Evolutionary conservation across 1,140 invertebrate genomes (phyloP).

Genomic region (Sitobion miscanthi): DNA sequence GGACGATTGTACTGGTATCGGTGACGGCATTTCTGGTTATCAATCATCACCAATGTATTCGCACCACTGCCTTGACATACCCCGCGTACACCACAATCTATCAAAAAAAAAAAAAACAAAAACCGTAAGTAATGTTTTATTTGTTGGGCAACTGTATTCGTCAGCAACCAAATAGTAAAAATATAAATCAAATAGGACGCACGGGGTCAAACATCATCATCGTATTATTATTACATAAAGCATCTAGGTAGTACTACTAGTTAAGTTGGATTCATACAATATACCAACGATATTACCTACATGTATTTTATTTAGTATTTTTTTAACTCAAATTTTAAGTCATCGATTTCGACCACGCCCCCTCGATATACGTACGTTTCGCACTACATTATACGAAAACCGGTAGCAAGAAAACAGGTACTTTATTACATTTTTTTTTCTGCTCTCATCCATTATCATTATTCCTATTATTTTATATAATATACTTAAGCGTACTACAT

Average conservation of each 20-base stretch:
- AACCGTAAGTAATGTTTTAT: neutral
- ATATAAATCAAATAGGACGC: neutral
- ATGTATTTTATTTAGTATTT: neutral
- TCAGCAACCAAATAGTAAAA: neutral
- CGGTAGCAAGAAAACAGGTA: constrained; percentile 54
- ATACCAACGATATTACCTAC: neutral
- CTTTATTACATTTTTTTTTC: constrained; percentile 35
- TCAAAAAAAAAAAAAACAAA: neutral
- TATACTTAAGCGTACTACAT: constrained; percentile 3
- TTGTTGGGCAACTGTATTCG: neutral
- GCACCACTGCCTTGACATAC: constrained; percentile 56
- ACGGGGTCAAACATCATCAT: neutral
- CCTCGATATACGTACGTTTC: constrained; percentile 4
- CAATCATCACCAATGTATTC: constrained; percentile 56
- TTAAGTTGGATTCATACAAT: neutral
- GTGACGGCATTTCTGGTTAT: constrained; percentile 56
- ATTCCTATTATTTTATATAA: constrained; percentile 35
- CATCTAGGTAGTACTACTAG: neutral
- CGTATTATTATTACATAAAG: neutral
- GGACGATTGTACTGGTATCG: constrained; percentile 55
- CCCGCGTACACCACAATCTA: constrained; percentile 52
- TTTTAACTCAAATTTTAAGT: constrained; percentile 7
- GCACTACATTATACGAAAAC: constrained; percentile 29
- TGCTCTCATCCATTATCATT: constrained; percentile 11
- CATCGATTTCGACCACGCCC: neutral